phyloP scores from a whole-genome alignment of 2,888 invertebrate genomes.

The Leptopterna dolabrata region DNA sequence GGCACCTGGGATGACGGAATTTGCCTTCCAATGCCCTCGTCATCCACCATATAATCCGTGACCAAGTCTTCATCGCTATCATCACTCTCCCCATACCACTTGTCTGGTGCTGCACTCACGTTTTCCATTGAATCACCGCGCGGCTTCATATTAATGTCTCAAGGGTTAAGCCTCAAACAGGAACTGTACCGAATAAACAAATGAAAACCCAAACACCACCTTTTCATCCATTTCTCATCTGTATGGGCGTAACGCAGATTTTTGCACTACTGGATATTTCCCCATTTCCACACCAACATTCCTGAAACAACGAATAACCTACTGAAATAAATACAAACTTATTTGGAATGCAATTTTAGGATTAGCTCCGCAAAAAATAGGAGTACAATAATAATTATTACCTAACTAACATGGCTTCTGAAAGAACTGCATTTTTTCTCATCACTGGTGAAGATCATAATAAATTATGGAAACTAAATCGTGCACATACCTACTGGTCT shows the following conservation, averaged over 20 bases:
- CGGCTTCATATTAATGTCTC: constrained; percentile 5
- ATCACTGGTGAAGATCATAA: too few species aligned
- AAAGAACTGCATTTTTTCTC: too few species aligned
- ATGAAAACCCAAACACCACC: background rate
- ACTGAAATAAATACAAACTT: background rate
- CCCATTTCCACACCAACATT: background rate
- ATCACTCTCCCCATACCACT: constrained; percentile 72
- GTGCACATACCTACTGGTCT: too few species aligned
- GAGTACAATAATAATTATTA: too few species aligned
- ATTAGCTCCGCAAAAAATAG: too few species aligned
- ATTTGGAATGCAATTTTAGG: too few species aligned
- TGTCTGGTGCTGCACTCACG: constrained; percentile 70
- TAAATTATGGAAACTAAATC: too few species aligned
- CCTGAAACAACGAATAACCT: background rate
- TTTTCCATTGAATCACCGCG: constrained; percentile 10
- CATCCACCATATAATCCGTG: constrained; percentile 74
- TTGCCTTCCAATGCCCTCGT: constrained; percentile 53
- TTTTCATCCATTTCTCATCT: background rate
- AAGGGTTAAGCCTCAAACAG: background rate
- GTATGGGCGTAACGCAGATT: background rate
- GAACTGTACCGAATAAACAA: background rate
- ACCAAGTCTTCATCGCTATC: constrained; percentile 85
- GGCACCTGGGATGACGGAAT: constrained; percentile 70
- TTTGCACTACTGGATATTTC: background rate
- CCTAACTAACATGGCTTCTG: too few species aligned